Base-by-base conservation (phyloP, 2,888 invertebrate species). In the Microplitis deprimator region DNA sequence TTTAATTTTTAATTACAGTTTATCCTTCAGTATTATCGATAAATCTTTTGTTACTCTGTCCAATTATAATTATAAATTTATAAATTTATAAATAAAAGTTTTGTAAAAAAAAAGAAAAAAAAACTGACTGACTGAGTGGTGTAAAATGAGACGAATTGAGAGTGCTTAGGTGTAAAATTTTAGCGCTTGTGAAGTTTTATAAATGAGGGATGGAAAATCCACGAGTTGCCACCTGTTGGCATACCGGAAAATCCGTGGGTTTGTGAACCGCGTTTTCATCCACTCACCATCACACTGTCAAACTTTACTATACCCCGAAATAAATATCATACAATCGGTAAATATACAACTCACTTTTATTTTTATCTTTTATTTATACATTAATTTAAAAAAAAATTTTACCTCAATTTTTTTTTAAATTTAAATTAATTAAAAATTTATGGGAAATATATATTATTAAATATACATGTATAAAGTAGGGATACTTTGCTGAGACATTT, bases 1-100 rank as follows among this genome's bases (percentile, higher is more conserved):
- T 80, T 78, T 81, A 82, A 81, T 82, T 84, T 82, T 82, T 81
- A 82, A 83, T 80, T 80, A 80, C 80, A 80, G 75, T 79, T 80
- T 82, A 80, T 80, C 82, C 70, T n/a, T 20, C 16, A 60, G 59
- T 17, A 60, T 60, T 60, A 1, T 13, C 60, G 8, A 70, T 70
- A 70, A 70, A 70, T 70, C 70, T 70, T 13, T 17, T 17, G 8
- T 60, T 60, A 59, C 60, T 6, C 16, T 29, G 69, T 20, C 7
- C 10, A 16, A 65, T 20, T 29, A 38, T 61, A 65, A 65, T 65
- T 65, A n/a, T 65, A 29, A 20, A 17, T 39, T 8, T 0, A 29
- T 29, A 29, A 29, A 29, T 29, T 29, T 29, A 61, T 38, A 61
- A 39, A 71, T 59, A 29, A 29, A 71, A 72, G 7, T 16, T 40